Conservation (phyloP, 1,140 invertebrate species). For the Ectropis grisescens region DNA sequence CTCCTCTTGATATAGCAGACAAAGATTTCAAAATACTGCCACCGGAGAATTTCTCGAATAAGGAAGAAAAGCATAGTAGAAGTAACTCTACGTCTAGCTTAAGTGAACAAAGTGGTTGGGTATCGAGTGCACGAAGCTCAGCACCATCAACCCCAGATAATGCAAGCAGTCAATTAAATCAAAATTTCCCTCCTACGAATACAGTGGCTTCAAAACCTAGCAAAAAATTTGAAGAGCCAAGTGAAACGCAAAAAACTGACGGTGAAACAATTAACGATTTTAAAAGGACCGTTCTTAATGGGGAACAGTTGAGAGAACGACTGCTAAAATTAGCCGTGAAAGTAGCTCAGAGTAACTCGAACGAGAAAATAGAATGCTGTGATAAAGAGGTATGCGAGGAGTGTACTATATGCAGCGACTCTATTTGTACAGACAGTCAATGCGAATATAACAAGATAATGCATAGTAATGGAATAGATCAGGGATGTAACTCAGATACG, state of each 20-base stretch:
- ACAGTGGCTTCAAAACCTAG: constrained; percentile 24
- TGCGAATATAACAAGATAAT: constrained; percentile 64
- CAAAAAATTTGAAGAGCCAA: constrained; percentile 31
- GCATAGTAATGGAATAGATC: constrained; percentile 53
- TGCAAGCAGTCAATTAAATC: constrained; percentile 60
- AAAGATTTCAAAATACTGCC: constrained; percentile 68
- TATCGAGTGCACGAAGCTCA: constrained; percentile 77
- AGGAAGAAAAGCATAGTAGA: constrained; percentile 52
- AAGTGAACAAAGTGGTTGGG: constrained; percentile 84
- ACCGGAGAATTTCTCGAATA: constrained; percentile 61
- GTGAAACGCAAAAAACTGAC: constrained; percentile 27
- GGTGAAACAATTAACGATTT: constrained; percentile 55
- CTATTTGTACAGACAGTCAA: constrained; percentile 62
- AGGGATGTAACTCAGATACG: constrained; percentile 58
- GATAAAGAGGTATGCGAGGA: constrained; percentile 64
- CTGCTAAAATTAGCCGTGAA: constrained; percentile 72
- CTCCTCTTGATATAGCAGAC: constrained; percentile 60
- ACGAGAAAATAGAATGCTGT: constrained; percentile 65
- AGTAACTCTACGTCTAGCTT: constrained; percentile 78
- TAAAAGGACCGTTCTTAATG: constrained; percentile 68
- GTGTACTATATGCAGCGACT: constrained; percentile 63
- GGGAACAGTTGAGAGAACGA: constrained; percentile 72
- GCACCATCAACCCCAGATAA: constrained; percentile 71
- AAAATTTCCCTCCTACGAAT: constrained; percentile 35
- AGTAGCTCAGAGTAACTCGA: constrained; percentile 52